Evolutionary conservation across 1,140 invertebrate genomes (phyloP).

Genomic region (Drosophila pectinifera): DNA sequence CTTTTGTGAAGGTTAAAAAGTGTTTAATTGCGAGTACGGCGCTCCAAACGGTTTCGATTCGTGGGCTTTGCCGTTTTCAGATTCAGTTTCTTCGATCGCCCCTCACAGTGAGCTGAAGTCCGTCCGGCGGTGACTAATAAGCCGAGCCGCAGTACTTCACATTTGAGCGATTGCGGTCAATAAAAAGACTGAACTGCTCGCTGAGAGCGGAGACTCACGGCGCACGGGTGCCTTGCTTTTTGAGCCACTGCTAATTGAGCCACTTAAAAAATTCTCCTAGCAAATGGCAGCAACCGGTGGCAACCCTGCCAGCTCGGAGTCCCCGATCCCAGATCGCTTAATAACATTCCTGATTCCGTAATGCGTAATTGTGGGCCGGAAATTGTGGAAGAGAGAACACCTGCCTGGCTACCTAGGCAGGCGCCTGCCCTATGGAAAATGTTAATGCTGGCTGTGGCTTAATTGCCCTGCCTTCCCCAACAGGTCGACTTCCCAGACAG

Average conservation of each 20-base stretch:
- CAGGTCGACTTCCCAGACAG: conserved; percentile 41
- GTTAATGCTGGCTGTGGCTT: conserved; percentile 63
- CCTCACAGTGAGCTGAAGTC: conserved; percentile 43
- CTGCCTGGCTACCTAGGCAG: conserved; percentile 19
- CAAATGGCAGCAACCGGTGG: conserved; percentile 19
- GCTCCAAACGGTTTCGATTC: conserved; percentile 53
- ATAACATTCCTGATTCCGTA: conserved; percentile 51
- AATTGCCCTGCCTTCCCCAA: conserved; percentile 62
- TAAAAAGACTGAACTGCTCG: conserved; percentile 46
- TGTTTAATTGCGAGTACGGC: conserved; percentile 57
- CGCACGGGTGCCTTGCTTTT: conserved; percentile 34
- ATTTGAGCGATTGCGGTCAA: conserved; percentile 84
- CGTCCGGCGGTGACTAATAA: conserved; percentile 42
- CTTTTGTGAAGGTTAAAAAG: conserved; percentile 63
- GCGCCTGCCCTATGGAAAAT: conserved; percentile 64
- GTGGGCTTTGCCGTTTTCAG: conserved; percentile 38
- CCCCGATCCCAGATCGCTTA: conserved; percentile 8
- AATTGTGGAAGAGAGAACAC: conserved; percentile 49
- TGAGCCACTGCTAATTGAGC: conserved; percentile 39
- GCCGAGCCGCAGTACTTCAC: conserved; percentile 63
- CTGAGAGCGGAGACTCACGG: conserved; percentile 25
- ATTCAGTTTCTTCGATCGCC: conserved; percentile 52
- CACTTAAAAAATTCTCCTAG: conserved; percentile 41
- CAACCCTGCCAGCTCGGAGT: conserved; percentile 39
- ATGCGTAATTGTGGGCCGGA: conserved; percentile 59